phyloP scores from a whole-genome alignment of 2,888 invertebrate species.

The Meloe dianella region DNA sequence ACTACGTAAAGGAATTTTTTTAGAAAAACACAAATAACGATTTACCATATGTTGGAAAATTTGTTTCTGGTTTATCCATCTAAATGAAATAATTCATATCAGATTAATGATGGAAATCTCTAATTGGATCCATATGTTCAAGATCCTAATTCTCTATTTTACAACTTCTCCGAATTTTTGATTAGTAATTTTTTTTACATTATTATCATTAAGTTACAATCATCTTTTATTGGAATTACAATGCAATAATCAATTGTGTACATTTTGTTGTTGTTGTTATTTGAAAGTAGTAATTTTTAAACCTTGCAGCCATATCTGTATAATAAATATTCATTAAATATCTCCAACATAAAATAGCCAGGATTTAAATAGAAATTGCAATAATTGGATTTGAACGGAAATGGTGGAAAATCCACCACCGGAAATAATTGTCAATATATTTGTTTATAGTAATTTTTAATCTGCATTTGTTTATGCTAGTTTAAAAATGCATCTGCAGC shows the following conservation, averaged over 20 bases:
- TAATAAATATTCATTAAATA: conserved; percentile 5
- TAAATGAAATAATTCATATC: background rate
- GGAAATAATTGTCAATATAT: background rate
- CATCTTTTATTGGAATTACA: background rate
- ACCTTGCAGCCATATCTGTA: background rate
- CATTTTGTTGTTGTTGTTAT: background rate
- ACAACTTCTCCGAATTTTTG: background rate
- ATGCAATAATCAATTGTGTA: background rate
- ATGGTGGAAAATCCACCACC: background rate
- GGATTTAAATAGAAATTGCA: background rate
- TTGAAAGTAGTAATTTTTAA: conserved; percentile 7
- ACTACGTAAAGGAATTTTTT: background rate
- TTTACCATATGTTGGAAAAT: background rate
- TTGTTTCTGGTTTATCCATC: background rate
- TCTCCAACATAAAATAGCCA: background rate
- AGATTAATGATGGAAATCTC: background rate
- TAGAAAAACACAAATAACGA: background rate
- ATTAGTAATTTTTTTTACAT: background rate
- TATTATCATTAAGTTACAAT: background rate
- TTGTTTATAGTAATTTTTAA: background rate
- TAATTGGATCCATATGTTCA: background rate
- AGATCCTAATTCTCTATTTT: background rate
- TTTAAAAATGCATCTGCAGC: background rate
- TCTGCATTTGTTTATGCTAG: background rate
- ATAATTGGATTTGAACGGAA: background rate